Evolutionary conservation across 2,113 vertebrate species (phyloP).

Genomic region (Gavia stellata): DNA sequence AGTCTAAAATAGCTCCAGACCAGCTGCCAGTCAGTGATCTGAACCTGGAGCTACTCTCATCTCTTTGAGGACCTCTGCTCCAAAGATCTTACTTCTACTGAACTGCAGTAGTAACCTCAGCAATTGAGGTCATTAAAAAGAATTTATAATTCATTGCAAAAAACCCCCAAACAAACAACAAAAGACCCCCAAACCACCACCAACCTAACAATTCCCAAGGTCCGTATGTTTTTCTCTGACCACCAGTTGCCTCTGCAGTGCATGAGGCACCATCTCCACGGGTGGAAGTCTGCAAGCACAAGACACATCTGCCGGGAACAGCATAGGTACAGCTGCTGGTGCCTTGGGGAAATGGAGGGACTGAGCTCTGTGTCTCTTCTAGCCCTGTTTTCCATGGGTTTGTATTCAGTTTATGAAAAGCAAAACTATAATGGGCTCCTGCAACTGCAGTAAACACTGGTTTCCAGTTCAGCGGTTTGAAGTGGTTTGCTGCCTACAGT

Average conservation of each 20-base stretch:
- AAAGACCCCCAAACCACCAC: background rate
- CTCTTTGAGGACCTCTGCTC: background rate
- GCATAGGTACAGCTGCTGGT: background rate
- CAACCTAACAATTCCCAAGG: background rate
- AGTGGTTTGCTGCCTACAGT: background rate
- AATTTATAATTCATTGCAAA: background rate
- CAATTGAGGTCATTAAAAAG: background rate
- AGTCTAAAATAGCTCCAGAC: background rate
- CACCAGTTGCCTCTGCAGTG: background rate
- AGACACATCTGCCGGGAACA: background rate
- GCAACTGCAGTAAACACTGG: background rate
- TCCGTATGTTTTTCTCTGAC: background rate
- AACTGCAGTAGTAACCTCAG: background rate
- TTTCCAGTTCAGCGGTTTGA: background rate
- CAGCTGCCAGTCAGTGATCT: background rate
- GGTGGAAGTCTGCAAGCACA: background rate
- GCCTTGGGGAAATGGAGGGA: too few species aligned
- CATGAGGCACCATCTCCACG: background rate
- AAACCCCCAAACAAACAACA: background rate
- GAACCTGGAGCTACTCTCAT: background rate
- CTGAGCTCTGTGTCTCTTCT: background rate
- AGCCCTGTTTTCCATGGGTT: background rate
- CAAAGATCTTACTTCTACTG: background rate
- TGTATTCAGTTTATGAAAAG: background rate
- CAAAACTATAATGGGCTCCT: background rate